A percentile compares a stretch with the other conserved stretches of the same genome.
These are phyloP conservation scores for Meles meles DNA, from an alignment of 2,113 vertebrate genomes.

Conservation along the genomic window DNA sequence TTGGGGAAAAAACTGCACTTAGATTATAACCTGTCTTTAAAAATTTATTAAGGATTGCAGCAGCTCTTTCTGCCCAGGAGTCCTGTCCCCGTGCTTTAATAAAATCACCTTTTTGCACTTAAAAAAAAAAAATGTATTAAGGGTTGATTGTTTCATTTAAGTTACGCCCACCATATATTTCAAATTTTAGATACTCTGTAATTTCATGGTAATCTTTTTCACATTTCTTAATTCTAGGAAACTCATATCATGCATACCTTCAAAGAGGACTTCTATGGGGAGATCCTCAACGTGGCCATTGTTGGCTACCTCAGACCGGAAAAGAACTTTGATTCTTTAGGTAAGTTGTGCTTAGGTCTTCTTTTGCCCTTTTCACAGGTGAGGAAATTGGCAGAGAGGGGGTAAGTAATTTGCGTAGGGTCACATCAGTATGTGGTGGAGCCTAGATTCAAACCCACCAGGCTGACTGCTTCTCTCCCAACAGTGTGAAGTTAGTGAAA, in stretches of 20 bases:
- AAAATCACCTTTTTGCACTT: no score
- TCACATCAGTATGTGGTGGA: background rate
- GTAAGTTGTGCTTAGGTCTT: conserved; percentile 78
- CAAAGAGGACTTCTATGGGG: conserved; percentile 96
- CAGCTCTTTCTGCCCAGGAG: no score
- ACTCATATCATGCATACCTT: conserved; percentile 95
- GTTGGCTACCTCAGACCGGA: conserved; percentile 95
- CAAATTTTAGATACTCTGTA: background rate
- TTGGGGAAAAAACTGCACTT: background rate
- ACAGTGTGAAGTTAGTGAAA: background rate
- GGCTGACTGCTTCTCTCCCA: background rate
- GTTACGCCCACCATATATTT: background rate
- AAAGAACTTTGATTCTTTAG: conserved; percentile 91
- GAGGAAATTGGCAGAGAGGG: background rate
- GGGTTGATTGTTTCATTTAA: background rate
- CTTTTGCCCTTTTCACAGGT: background rate
- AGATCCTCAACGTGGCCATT: conserved; percentile 92
- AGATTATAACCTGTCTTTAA: background rate
- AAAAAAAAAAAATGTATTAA: background rate
- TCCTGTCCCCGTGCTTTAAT: no score
- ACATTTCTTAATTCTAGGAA: conserved; percentile 84
- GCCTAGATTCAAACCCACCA: background rate
- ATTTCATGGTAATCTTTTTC: background rate
- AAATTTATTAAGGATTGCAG: background rate
- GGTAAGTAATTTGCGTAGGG: background rate